Percentiles rank a stretch among this genome's conserved stretches.
These are phyloP conservation scores for Drosophila jambulina DNA, from an alignment of 1,140 invertebrate species.

Conservation along the genomic window DNA sequence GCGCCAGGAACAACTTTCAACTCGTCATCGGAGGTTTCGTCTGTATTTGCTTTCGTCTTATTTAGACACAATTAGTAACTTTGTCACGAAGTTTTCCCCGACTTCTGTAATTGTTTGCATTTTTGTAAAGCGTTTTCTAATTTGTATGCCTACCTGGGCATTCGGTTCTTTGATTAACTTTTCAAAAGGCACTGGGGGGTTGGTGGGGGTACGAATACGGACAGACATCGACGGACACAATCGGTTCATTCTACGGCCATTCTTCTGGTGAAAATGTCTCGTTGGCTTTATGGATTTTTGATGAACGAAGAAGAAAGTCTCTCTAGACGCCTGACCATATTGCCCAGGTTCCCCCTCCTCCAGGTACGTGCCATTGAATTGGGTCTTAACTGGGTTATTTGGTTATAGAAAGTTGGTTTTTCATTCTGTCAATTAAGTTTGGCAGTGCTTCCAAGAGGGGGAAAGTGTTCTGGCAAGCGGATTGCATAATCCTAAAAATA, in stretches of 20 bases:
- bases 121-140: slow-evolving; percentile 46
- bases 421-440: slow-evolving; percentile 32
- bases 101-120: slow-evolving; percentile 43
- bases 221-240: slow-evolving; percentile 8
- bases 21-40: slow-evolving; percentile 17
- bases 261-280: slow-evolving; percentile 68
- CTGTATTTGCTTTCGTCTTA: slow-evolving; percentile 21
- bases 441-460: not conserved
- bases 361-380: slow-evolving; percentile 54
- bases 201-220: not conserved
- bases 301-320: slow-evolving; percentile 73
- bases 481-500: slow-evolving; percentile 11
- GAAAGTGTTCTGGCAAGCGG: slow-evolving; percentile 27
- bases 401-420: slow-evolving; percentile 60
- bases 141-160: slow-evolving; percentile 44
- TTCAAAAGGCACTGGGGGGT: slow-evolving; percentile 15
- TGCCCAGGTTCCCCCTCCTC: slow-evolving; percentile 34
- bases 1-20: slow-evolving; percentile 37
- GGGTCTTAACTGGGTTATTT: slow-evolving; percentile 67
- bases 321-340: slow-evolving; percentile 64
- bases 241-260: slow-evolving; percentile 58
- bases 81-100: slow-evolving; percentile 58
- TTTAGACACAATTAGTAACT: slow-evolving; percentile 62
- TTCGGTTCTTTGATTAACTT: slow-evolving; percentile 41
- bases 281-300: slow-evolving; percentile 68